Evolutionary conservation across 2,113 vertebrate genomes (phyloP), one percentile per base, ranked within the genome.

Genomic region (Coturnix japonica): DNA sequence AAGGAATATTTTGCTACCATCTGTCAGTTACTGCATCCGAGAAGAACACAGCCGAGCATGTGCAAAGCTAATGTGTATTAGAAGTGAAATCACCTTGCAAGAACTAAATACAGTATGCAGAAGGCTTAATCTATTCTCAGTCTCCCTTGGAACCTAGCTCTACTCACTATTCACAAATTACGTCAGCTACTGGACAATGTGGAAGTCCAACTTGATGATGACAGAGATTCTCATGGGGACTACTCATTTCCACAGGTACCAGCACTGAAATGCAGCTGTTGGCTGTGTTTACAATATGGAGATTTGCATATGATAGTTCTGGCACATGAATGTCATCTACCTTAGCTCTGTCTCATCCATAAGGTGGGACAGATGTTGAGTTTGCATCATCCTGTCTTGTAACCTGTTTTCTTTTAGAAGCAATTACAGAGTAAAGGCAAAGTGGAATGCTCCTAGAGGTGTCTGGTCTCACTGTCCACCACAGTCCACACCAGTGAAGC

Each of bases 1-100:
- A 92, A 89, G 51, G 81, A 85, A 35, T 95, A 91, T 94, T 95
- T 91, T 89, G 39, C 53, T 74, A 92, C 92, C 96, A 94, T 93
- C 96, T 96, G 95, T 74, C 95, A 93, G 75, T 89, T 91, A 82
- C 67, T 87, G 56, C 75, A 91, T 59, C 76, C 77, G 77, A 92
- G 75, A 44, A 71, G 87, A 92, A 76, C 37, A 70, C 8, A 80
- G 75, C 67, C 25, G 56, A 93, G 86, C 67, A 73, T 76, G 78
- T 87, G 84, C 67, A 85, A 81, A 80, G 63, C 22, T 25, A 67
- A n/a, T n/a, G n/a, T 35, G 89, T 81, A 66, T 30, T 89, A 92
- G 81, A 69, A 91, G 51, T 4, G 0, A 95, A 92, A 87, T 91
- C 89, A 95, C 95, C 94, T 95, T 95, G 79, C 26, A 71, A 80